Percentiles rank a stretch among this genome's conserved stretches.
Evolutionary conservation across 2,113 vertebrate species (phyloP).

Genomic region (Sapayoa aenigma): DNA sequence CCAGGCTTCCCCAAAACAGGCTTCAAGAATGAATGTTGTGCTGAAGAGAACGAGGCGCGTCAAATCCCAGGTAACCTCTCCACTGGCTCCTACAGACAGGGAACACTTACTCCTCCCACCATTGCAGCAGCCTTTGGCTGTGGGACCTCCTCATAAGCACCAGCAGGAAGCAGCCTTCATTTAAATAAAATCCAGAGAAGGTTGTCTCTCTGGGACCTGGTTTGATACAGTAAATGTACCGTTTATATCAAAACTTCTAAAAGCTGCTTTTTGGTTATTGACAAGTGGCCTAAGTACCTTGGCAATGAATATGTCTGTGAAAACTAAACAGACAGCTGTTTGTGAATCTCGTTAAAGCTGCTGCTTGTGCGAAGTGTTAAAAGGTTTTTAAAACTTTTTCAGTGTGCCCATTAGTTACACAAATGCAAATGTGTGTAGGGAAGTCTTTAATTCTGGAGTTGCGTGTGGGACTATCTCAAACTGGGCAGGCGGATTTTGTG

Average conservation of each 20-base stretch:
- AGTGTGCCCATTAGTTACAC: not conserved
- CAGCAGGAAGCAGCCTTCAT: not conserved
- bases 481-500: not conserved
- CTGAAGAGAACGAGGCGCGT: conserved; percentile 79
- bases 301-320: not conserved
- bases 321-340: not conserved
- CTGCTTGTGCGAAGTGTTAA: not conserved
- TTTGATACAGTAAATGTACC: not conserved
- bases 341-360: not conserved
- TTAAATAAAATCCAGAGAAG: not conserved
- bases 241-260: not conserved
- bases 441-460: not conserved
- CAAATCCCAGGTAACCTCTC: conserved; percentile 77
- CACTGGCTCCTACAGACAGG: not conserved
- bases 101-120: not conserved
- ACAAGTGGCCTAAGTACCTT: not conserved
- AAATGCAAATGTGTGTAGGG: not conserved
- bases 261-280: not conserved
- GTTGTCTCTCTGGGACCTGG: not conserved
- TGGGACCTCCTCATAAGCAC: not conserved
- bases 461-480: not conserved
- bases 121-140: not conserved
- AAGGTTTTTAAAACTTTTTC: not conserved
- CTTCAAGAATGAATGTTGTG: conserved; percentile 72
- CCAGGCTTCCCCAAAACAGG: conserved; percentile 72